These are phyloP conservation scores for Rhynchotus rufescens DNA, from an alignment of 2,797 vertebrate genomes.

Conservation along the genomic window DNA sequence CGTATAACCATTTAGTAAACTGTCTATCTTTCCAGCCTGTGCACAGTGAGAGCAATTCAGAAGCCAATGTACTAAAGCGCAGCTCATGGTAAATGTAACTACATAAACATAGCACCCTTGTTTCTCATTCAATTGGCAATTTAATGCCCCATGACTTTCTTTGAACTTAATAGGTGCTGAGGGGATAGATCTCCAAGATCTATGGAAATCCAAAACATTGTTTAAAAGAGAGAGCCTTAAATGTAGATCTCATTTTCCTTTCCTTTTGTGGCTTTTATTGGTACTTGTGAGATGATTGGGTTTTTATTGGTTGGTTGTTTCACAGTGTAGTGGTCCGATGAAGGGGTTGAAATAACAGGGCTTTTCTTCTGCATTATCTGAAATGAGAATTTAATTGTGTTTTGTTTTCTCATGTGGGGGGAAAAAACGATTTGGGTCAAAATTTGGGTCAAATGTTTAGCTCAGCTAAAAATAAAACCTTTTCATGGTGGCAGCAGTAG, in stretches of 20 bases:
- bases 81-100: background rate
- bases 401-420: background rate
- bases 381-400: background rate
- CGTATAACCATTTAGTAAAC: background rate
- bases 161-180: background rate
- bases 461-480: background rate
- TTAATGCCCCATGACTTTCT: background rate
- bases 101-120: background rate
- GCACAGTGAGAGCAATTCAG: background rate
- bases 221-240: background rate
- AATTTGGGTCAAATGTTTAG: conserved; percentile 10
- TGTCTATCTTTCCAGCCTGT: background rate
- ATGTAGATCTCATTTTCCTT: background rate
- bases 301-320: background rate
- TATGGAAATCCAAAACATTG: background rate
- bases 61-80: accelerated
- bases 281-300: background rate
- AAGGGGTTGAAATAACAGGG: background rate
- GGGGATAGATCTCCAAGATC: background rate
- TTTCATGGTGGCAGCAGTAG: background rate
- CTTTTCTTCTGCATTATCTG: background rate
- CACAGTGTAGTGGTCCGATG: background rate
- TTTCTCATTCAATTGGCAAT: background rate
- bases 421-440: conserved; percentile 11
- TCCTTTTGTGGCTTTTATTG: background rate